Percentiles rank a stretch among this genome's conserved stretches.
Evolutionary conservation across 2,888 invertebrate species (phyloP).

Genomic region (Zaprionus lineosus): DNA sequence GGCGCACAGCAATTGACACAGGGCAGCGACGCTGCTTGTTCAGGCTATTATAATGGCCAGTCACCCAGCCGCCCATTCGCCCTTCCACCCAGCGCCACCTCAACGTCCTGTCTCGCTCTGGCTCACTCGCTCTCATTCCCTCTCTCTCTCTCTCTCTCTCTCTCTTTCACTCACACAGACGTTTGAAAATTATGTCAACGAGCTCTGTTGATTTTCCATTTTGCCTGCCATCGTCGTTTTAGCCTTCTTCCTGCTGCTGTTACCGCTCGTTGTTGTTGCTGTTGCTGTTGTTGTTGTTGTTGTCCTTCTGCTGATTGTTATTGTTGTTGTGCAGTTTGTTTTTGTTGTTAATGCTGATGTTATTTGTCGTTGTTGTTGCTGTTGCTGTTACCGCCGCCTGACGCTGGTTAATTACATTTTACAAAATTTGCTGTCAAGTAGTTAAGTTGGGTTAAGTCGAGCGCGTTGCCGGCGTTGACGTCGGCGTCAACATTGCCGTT

Average conservation of each 20-base stretch:
- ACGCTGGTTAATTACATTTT: constrained; percentile 82
- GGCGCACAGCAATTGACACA: constrained; percentile 59
- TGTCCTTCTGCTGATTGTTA: constrained; percentile 35
- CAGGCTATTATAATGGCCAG: constrained; percentile 33
- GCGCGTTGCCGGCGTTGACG: constrained; percentile 47
- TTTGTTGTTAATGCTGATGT: constrained; percentile 59
- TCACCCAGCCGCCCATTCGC: neutral
- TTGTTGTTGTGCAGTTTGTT: constrained; percentile 49
- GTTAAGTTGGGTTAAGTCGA: constrained; percentile 80
- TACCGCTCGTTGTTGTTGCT: constrained; percentile 12
- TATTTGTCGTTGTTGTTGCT: constrained; percentile 37
- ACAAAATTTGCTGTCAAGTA: constrained; percentile 81
- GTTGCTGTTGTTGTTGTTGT: constrained; percentile 27
- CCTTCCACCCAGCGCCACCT: neutral
- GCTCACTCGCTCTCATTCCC: constrained; percentile 1
- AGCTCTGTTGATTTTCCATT: constrained; percentile 78
- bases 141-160: neutral
- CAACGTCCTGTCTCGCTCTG: neutral
- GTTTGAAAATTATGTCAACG: constrained; percentile 81
- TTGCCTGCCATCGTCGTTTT: constrained; percentile 65
- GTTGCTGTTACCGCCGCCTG: constrained; percentile 51
- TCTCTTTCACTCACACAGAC: constrained; percentile 19
- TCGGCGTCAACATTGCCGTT: neutral
- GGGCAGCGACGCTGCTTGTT: constrained; percentile 24
- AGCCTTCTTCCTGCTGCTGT: constrained; percentile 49